A percentile compares a stretch with the other conserved stretches of the same genome.
Conservation (phyloP, 2,888 invertebrate species). For the Dyspetes luteomarginatus region DNA sequence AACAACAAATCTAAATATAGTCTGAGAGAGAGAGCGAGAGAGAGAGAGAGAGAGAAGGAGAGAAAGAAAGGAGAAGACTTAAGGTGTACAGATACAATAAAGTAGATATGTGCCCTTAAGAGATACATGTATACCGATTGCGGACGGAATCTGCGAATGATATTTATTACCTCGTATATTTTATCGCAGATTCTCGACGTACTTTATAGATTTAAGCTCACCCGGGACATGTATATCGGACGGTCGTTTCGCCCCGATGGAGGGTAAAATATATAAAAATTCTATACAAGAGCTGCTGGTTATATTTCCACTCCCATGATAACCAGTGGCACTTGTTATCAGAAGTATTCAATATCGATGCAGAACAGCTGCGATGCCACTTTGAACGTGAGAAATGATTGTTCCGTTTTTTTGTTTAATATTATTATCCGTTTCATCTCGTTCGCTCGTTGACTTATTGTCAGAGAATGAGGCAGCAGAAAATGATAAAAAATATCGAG, state of each 20-base stretch:
- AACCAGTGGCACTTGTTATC: constrained; percentile 56
- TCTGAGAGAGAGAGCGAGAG: not conserved
- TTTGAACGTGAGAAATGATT: constrained; percentile 20
- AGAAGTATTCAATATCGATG: constrained; percentile 45
- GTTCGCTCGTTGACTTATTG: not conserved
- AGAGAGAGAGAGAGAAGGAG: not conserved
- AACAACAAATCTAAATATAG: constrained; percentile 23
- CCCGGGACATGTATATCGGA: constrained; percentile 60
- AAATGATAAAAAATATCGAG: no score
- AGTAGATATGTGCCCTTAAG: constrained; percentile 18
- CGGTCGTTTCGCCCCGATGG: constrained; percentile 44
- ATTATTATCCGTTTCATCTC: not conserved
- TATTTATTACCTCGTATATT: constrained; percentile 64
- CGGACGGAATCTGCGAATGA: constrained; percentile 32
- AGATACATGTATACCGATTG: constrained; percentile 39
- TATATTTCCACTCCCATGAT: not conserved
- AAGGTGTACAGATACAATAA: not conserved
- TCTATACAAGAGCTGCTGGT: constrained; percentile 31
- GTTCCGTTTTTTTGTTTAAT: not conserved
- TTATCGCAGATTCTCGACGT: constrained; percentile 64
- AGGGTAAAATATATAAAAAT: constrained; percentile 50
- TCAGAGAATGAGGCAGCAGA: not conserved
- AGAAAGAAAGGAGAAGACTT: not conserved
- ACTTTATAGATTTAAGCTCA: constrained; percentile 63
- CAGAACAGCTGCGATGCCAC: constrained; percentile 33